Evolutionary conservation across 2,797 vertebrate species (phyloP), one percentile per base, ranked within the genome.

Genomic region (Lophius americanus): DNA sequence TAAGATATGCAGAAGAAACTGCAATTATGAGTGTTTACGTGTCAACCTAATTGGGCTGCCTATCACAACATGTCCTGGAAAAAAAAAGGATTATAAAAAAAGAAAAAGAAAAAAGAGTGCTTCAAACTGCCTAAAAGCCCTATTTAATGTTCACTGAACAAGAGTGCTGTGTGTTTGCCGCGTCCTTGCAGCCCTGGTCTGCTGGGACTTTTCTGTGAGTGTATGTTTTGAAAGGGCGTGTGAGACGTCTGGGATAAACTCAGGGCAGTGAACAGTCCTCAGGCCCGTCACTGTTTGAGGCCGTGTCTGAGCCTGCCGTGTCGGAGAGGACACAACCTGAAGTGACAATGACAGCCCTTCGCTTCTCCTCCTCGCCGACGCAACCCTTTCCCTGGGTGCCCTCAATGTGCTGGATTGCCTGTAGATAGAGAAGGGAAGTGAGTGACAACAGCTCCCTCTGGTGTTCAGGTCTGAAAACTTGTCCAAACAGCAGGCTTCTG

Each of bases 331-430:
- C 81, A 0, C 96, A 96, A 0, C 91, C 90, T 0, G 96, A 95
- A 44, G 95, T 95, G 79, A 99, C 96, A 0, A 99, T 99, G 67
- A 99, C 98, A 0, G 94, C 98, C 4, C 95, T 89, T 35, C 98
- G 91, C 91, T 95, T 94, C 79, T 99, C 97, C 53, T 95, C 94
- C 75, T 98, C 96, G 10, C 93, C 93, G 49, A 89, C 78, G 69
- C 92, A 89, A 43, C 62, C 84, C 64, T 95, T 96, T 68, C 96
- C 96, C 84, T 95, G 97, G 14, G 96, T 98, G 79, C 98, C 97
- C 89, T 99, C 98, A 0, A 99, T 99, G 93, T 99, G 98, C 91
- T 99, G 98, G 92, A 99, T 99, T 0, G 98, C 98, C 98, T 99
- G 84, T 1, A 62, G 52, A 33, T 0, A 43, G 2, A 59, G 43